A percentile compares a stretch with the other conserved stretches of the same genome.
These are phyloP conservation scores for Labeo catla DNA, from an alignment of 2,113 vertebrate genomes.

Conservation along the genomic window DNA sequence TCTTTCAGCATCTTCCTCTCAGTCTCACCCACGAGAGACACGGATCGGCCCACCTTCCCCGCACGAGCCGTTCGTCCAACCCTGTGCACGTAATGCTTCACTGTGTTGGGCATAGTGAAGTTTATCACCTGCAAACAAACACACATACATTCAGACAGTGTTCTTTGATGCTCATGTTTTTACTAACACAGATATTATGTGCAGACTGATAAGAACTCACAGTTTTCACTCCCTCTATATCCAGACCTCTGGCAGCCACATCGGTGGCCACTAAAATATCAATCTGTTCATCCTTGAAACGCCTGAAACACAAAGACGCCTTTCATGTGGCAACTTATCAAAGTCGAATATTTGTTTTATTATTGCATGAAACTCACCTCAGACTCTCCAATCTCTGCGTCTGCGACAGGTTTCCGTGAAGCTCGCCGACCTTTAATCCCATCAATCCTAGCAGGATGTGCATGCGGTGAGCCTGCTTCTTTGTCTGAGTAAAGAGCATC, in stretches of 20 bases:
- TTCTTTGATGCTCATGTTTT: not conserved
- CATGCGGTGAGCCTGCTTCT: slow-evolving; percentile 97
- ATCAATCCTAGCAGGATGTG: slow-evolving; percentile 94
- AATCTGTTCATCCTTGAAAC: slow-evolving; percentile 98
- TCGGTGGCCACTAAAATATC: slow-evolving; percentile 97
- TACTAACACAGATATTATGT: not conserved
- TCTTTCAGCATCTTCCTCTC: slow-evolving; percentile 96
- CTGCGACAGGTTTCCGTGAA: slow-evolving; percentile 96
- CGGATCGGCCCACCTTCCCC: slow-evolving; percentile 87
- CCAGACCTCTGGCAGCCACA: slow-evolving; percentile 93
- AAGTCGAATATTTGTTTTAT: not conserved
- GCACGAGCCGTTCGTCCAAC: slow-evolving; percentile 94
- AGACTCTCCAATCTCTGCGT: slow-evolving; percentile 91
- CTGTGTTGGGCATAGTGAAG: slow-evolving; percentile 97
- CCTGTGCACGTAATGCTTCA: slow-evolving; percentile 95
- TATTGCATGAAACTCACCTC: slow-evolving; percentile 70
- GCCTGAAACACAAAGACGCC: slow-evolving; percentile 72
- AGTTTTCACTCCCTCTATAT: slow-evolving; percentile 97
- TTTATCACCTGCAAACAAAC: slow-evolving; percentile 86
- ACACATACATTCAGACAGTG: not conserved
- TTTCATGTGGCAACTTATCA: not conserved
- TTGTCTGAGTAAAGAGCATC: slow-evolving; percentile 98
- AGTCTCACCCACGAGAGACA: slow-evolving; percentile 93
- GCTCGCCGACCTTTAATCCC: slow-evolving; percentile 92
- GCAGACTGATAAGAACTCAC: slow-evolving; percentile 70